These are phyloP conservation scores for Connochaetes taurinus DNA, from an alignment of 2,113 vertebrate genomes.

Conservation along the genomic window DNA sequence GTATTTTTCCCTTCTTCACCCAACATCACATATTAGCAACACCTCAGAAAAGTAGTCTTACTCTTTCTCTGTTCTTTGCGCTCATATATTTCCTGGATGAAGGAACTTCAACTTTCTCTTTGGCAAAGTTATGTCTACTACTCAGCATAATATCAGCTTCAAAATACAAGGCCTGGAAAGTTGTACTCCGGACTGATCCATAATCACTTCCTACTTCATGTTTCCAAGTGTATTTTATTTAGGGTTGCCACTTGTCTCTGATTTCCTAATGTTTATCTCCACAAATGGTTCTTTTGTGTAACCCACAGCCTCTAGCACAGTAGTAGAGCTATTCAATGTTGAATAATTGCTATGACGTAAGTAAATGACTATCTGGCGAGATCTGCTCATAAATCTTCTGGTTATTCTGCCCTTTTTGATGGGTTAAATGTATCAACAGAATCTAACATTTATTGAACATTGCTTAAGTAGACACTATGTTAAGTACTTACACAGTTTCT, in stretches of 20 bases:
- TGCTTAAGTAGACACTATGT: background rate
- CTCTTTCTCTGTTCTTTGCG: background rate
- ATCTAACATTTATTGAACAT: background rate
- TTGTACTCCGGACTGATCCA: background rate
- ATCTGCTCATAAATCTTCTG: background rate
- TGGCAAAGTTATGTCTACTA: background rate
- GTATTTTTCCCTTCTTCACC: background rate
- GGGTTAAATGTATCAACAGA: background rate
- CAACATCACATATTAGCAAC: background rate
- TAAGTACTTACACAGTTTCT: background rate
- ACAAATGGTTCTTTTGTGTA: background rate
- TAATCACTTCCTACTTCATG: background rate
- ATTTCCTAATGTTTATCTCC: background rate
- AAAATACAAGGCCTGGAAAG: background rate
- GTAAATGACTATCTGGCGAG: background rate
- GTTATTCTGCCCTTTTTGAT: background rate
- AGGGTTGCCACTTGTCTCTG: background rate
- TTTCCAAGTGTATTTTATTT: background rate
- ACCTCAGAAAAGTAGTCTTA: background rate
- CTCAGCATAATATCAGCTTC: conserved; percentile 2
- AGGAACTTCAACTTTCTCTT: background rate
- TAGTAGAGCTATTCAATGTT: background rate
- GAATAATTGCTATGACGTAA: background rate
- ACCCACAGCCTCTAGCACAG: background rate
- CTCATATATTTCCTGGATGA: background rate